Conservation (phyloP, 2,888 invertebrate species). For the Phaedon cochleariae region DNA sequence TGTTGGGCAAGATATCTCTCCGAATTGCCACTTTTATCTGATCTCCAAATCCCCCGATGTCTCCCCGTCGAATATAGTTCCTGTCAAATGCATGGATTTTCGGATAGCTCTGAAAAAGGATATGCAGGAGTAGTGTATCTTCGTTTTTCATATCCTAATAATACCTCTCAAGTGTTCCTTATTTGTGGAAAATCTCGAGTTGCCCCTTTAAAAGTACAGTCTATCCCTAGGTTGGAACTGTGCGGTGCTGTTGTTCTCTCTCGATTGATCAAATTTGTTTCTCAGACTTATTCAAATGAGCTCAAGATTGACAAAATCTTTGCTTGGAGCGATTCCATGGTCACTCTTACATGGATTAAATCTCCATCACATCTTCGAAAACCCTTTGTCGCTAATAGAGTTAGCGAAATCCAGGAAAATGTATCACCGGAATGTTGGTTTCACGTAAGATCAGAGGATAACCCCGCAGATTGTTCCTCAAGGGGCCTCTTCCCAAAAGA, state of each 20-base stretch:
- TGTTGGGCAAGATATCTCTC: neutral
- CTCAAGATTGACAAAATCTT: neutral
- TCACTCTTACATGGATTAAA: neutral
- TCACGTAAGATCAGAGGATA: neutral
- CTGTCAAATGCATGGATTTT: neutral
- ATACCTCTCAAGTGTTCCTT: too few relatives aligned
- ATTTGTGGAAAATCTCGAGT: too few relatives aligned
- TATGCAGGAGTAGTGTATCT: too few relatives aligned
- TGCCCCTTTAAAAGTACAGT: too few relatives aligned
- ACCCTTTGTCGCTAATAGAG: neutral
- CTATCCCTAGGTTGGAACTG: too few relatives aligned
- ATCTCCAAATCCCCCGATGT: neutral
- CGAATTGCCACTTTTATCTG: neutral
- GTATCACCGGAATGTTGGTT: neutral
- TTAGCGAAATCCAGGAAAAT: neutral
- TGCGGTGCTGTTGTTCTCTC: neutral
- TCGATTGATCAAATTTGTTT: neutral
- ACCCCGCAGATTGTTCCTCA: neutral
- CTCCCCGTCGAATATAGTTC: neutral
- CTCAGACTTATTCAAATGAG: neutral
- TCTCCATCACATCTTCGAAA: too few relatives aligned
- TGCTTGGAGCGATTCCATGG: neutral
- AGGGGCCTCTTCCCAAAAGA: neutral
- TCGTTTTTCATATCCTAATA: too few relatives aligned
- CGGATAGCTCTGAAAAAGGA: too few relatives aligned